Percentiles rank a stretch among this genome's conserved stretches.
Conservation (phyloP, 2,888 invertebrate species). For the Synanthedon vespiformis region DNA sequence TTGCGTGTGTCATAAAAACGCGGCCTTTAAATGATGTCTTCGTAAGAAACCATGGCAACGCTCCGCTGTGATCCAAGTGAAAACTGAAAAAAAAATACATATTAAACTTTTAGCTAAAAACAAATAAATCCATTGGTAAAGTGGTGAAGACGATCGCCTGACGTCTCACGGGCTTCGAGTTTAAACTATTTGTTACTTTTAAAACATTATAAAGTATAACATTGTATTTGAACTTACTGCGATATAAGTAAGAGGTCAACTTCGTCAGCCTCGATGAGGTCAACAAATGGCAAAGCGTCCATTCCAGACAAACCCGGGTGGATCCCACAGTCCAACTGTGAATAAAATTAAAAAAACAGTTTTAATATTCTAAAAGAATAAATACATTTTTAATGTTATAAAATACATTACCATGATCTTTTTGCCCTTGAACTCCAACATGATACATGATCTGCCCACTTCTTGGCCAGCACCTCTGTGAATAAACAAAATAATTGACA, state of each 20-base stretch:
- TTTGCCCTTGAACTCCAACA: constrained; percentile 98
- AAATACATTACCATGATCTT: constrained; percentile 85
- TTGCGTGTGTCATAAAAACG: constrained; percentile 99
- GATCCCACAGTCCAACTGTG: constrained; percentile 94
- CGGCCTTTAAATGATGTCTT: constrained; percentile 98
- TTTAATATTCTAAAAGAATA: too few relatives aligned
- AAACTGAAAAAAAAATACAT: constrained; percentile 74
- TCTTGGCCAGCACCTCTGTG: constrained; percentile 96
- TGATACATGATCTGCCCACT: constrained; percentile 98
- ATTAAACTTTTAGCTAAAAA: too few relatives aligned
- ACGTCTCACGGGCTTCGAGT: too few relatives aligned
- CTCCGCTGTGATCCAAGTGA: constrained; percentile 98
- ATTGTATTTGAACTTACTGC: constrained; percentile 74
- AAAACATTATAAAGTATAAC: background rate
- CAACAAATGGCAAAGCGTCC: constrained; percentile 98
- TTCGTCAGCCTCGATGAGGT: constrained; percentile 97
- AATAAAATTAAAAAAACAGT: constrained; percentile 5
- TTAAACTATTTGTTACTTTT: background rate
- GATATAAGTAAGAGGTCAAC: constrained; percentile 95
- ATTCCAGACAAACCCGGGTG: constrained; percentile 97
- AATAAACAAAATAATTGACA: constrained; percentile 11
- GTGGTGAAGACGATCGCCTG: background rate
- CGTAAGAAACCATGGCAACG: constrained; percentile 96
- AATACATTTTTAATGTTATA: background rate
- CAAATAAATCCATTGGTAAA: too few relatives aligned